Base-by-base conservation (phyloP, 2,888 invertebrate genomes). In the Notodonta dromedarius region DNA sequence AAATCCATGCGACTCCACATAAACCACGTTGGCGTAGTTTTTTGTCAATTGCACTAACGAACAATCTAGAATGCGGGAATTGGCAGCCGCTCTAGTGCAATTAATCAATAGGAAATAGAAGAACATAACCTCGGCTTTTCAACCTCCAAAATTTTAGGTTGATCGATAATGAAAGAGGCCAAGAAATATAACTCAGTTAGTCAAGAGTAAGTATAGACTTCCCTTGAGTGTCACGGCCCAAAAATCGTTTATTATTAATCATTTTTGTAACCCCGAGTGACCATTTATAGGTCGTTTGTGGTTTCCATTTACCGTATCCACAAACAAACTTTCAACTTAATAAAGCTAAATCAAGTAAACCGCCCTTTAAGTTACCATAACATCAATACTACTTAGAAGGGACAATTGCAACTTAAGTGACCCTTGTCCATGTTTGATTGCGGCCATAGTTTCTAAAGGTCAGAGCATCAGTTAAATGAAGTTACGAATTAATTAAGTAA, bases 401-500 rank as follows among this genome's bases (percentile, higher is more conserved):
- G 50, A 9, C 50, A 50, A 50, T 50, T 16, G 50, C 50, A 50
- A 16, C 50, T 50, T 16, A 50, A 9, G n/a, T 50, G 50, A 50
- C 50, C 50, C 60, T 52, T 51, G 51, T 24, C 44, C 16, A 60
- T 50, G 9, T 61, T 67, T 64, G 35, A 68, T 67, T 64, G 63
- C 62, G 48, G n/a, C 58, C 14, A 67, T 63, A 68, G 66, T 70
- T 64, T 58, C 39, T 24, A 58, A 42, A 50, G 56, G 58, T 57
- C 40, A 65, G 70, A 64, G 63, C 68, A 65, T 64, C 61, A 60
- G 59, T 54, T 59, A 69, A 74, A 70, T 72, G 62, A 63, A 68
- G 67, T 63, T 59, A 73, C 59, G 59, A 52, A 63, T 61, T 61
- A 63, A 68, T 73, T 78, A 74, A 74, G 76, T 51, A 61, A 67